Percentiles rank a stretch among this genome's conserved stretches.
These are phyloP conservation scores for Drosophila longiperda DNA, from an alignment of 2,888 invertebrate genomes.

Conservation along the genomic window DNA sequence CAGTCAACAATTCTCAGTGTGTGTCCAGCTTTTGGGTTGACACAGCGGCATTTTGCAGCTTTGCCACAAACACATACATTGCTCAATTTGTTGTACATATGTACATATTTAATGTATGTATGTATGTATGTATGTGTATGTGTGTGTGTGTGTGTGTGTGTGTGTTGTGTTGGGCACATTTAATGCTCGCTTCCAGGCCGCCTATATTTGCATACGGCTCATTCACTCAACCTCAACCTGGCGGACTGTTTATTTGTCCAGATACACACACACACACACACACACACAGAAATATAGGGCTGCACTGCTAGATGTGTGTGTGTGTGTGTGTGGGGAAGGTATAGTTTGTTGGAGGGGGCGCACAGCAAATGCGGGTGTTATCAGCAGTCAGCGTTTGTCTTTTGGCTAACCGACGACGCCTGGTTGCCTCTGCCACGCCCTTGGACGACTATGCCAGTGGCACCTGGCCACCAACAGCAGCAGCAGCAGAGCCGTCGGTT, in stretches of 20 bases:
- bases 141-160: conserved; percentile 18
- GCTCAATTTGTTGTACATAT: conserved; percentile 48
- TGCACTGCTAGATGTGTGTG: conserved; percentile 8
- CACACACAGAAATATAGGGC: conserved; percentile 14
- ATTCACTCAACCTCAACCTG: conserved; percentile 70
- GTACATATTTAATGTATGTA: not conserved
- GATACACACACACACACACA: conserved; percentile 57
- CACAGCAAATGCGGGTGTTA: conserved; percentile 73
- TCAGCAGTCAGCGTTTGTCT: conserved; percentile 71
- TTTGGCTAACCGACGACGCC: conserved; percentile 58
- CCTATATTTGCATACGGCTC: conserved; percentile 78
- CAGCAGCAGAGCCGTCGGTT: not conserved
- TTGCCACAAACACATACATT: conserved; percentile 21
- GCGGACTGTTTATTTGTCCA: conserved; percentile 77
- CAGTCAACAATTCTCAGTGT: conserved; percentile 38
- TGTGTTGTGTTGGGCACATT: conserved; percentile 40
- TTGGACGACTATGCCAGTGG: conserved; percentile 37
- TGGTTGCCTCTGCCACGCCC: conserved; percentile 15
- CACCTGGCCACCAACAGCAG: conserved; percentile 52
- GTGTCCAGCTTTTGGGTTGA: conserved; percentile 57
- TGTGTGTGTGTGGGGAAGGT: not conserved
- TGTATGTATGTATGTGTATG: conserved; percentile 6
- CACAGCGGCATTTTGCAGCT: conserved; percentile 54
- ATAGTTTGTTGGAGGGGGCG: not conserved
- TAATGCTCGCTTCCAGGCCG: conserved; percentile 72